Evolutionary conservation across 2,113 vertebrate species (phyloP).

Genomic region (Cephalopholis sonnerati): DNA sequence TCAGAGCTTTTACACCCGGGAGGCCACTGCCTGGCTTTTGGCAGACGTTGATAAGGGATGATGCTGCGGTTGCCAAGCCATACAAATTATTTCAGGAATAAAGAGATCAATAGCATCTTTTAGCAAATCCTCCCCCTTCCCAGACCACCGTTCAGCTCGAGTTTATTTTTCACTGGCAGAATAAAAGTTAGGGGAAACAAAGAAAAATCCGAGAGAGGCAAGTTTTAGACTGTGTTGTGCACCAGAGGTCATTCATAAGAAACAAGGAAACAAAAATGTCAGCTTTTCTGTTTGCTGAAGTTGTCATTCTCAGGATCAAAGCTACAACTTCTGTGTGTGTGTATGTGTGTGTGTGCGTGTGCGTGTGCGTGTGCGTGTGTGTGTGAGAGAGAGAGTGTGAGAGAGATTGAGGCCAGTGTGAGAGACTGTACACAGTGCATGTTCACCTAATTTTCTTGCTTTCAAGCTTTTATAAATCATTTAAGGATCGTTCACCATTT

Average conservation of each 20-base stretch:
- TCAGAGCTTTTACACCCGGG: conserved; percentile 65
- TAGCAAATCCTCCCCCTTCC: conserved; percentile 63
- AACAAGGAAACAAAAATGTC: conserved; percentile 29
- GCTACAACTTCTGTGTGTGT: neutral
- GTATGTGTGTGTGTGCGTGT: neutral
- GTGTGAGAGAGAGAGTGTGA: neutral
- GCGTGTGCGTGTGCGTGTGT: neutral
- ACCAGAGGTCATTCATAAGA: conserved; percentile 40
- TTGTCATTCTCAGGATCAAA: conserved; percentile 39
- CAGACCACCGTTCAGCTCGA: conserved; percentile 55
- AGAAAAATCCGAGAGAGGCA: conserved; percentile 46
- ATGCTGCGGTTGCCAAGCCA: conserved; percentile 68
- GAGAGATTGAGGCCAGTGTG: neutral
- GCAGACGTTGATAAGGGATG: conserved; percentile 77
- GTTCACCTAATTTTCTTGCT: neutral
- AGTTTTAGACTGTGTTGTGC: conserved; percentile 34
- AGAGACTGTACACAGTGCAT: neutral
- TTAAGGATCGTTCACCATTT: neutral
- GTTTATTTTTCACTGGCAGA: conserved; percentile 62
- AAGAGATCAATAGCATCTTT: conserved; percentile 81
- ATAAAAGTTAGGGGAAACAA: conserved; percentile 54
- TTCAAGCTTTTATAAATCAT: neutral
- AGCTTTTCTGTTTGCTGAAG: conserved; percentile 47
- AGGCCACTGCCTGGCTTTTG: conserved; percentile 74
- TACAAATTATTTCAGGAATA: conserved; percentile 80